These are phyloP conservation scores for Tridacna gigas DNA, from an alignment of 2,888 invertebrate genomes.

Conservation along the genomic window DNA sequence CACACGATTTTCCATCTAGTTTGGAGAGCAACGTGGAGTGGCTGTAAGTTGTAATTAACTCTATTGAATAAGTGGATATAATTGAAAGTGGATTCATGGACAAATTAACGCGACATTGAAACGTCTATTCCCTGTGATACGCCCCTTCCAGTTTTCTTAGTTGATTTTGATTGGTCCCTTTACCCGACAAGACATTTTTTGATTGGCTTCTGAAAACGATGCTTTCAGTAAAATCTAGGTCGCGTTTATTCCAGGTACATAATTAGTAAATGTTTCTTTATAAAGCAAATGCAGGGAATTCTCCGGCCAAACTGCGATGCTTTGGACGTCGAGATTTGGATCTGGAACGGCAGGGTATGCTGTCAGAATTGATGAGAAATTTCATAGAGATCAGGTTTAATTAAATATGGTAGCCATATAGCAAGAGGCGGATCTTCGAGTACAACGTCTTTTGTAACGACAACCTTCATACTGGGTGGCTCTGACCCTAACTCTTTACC, in stretches of 20 bases:
- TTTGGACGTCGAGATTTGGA: too few relatives aligned
- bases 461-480: conserved; percentile 11
- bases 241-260: too few relatives aligned
- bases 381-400: neutral
- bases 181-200: neutral
- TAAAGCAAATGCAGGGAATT: too few relatives aligned
- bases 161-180: neutral
- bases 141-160: conserved; percentile 6
- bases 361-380: too few relatives aligned
- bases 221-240: too few relatives aligned
- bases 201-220: too few relatives aligned
- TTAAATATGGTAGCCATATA: neutral
- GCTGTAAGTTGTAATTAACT: conserved; percentile 19
- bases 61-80: conserved; percentile 20
- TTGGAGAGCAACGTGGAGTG: neutral
- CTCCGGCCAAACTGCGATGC: too few relatives aligned
- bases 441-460: neutral
- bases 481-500: neutral
- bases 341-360: too few relatives aligned
- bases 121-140: neutral
- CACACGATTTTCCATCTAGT: too few relatives aligned
- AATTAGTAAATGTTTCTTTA: too few relatives aligned
- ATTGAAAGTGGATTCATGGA: conserved; percentile 25
- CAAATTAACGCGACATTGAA: conserved; percentile 24
- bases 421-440: conserved; percentile 1